These are phyloP conservation scores for Dromius quadrimaculatus DNA, from an alignment of 2,888 invertebrate genomes.

Conservation along the genomic window DNA sequence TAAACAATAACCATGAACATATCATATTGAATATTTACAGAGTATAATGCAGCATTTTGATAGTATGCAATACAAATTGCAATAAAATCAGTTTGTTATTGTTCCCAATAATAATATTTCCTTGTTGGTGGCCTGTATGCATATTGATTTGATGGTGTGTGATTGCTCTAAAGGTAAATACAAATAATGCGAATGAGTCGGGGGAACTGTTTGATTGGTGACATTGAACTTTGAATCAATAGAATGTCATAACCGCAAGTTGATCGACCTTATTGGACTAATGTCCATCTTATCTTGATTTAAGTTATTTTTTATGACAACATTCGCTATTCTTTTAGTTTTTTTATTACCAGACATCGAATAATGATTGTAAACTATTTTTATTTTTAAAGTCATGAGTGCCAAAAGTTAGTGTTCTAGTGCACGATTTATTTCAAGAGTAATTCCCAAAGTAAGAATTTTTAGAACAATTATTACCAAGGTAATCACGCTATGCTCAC, in stretches of 20 bases:
- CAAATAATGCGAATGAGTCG: constrained; percentile 9
- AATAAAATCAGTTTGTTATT: not conserved
- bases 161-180: constrained; percentile 4
- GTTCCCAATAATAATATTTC: not conserved
- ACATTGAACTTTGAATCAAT: constrained; percentile 9
- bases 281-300: constrained; percentile 3
- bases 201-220: not conserved
- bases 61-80: not conserved
- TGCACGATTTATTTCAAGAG: too few species aligned
- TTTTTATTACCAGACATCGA: too few species aligned
- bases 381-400: too few species aligned
- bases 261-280: constrained; percentile 16
- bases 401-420: too few species aligned
- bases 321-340: too few species aligned
- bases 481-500: too few species aligned
- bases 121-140: not conserved
- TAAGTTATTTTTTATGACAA: too few species aligned
- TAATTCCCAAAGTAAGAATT: too few species aligned
- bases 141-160: constrained; percentile 5
- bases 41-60: not conserved
- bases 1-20: not conserved
- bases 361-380: too few species aligned
- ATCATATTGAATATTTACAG: not conserved
- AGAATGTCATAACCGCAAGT: constrained; percentile 3
- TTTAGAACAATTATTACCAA: too few species aligned